Percentiles rank a stretch among this genome's conserved stretches.
Conservation (phyloP, 2,888 invertebrate genomes). For the Zootermopsis nevadensis region DNA sequence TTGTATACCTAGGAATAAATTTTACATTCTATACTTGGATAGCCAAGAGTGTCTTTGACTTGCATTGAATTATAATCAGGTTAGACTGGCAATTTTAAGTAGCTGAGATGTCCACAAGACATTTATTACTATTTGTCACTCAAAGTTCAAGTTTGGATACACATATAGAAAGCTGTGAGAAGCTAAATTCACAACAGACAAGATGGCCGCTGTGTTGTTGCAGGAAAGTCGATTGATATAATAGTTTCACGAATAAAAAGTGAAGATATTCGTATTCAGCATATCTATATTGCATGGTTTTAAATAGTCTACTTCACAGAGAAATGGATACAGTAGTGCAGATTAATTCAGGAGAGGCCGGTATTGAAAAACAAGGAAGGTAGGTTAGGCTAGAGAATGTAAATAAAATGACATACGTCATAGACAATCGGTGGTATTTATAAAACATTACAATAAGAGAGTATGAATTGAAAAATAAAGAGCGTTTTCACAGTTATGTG, state of each 20-base stretch:
- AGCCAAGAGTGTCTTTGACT: no score
- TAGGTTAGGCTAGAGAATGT: constrained; percentile 41
- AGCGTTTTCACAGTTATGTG: not conserved
- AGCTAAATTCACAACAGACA: constrained; percentile 1
- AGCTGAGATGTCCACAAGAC: not conserved
- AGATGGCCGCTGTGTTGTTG: constrained; percentile 7
- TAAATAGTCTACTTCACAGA: not conserved
- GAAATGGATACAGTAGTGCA: constrained; percentile 51
- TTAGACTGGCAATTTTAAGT: no score
- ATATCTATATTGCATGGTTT: not conserved
- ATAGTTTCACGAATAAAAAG: not conserved
- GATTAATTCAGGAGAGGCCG: constrained; percentile 45
- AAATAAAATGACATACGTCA: constrained; percentile 7
- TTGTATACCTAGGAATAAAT: no score
- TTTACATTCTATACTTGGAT: no score
- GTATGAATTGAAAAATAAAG: not conserved
- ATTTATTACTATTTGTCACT: not conserved
- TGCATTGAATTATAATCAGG: no score
- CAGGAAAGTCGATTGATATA: not conserved
- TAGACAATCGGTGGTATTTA: not conserved
- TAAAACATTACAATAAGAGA: not conserved
- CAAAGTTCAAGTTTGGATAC: not conserved
- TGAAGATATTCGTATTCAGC: not conserved
- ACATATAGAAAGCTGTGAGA: not conserved
- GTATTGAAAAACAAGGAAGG: constrained; percentile 54